These are phyloP conservation scores for Eristalis intricaria DNA, from an alignment of 2,888 invertebrate species.

Conservation along the genomic window DNA sequence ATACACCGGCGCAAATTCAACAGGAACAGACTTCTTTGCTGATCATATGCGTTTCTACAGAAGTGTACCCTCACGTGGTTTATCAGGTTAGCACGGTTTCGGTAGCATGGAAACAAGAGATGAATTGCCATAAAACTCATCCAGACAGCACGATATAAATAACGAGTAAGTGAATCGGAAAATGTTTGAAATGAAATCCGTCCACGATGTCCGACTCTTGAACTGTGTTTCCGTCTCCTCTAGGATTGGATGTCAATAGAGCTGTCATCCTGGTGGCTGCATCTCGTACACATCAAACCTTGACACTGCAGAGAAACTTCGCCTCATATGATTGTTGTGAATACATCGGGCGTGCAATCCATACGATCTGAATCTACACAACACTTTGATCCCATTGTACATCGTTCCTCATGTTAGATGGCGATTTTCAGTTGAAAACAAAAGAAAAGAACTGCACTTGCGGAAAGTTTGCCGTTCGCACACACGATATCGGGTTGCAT, in stretches of 20 bases:
- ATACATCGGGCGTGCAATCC: conserved; percentile 49
- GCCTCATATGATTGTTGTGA: conserved; percentile 42
- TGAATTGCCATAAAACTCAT: conserved; percentile 5
- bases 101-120: conserved; percentile 10
- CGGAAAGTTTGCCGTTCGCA: conserved; percentile 39
- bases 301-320: conserved; percentile 62
- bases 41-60: conserved; percentile 57
- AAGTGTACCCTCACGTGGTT: conserved; percentile 38
- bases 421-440: conserved; percentile 15
- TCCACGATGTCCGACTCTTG: background rate
- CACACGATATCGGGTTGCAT: conserved; percentile 63
- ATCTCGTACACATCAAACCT: conserved; percentile 5
- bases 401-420: conserved; percentile 13
- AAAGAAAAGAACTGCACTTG: conserved; percentile 30
- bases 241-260: background rate
- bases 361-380: conserved; percentile 44
- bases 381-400: conserved; percentile 31
- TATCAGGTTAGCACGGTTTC: conserved; percentile 30
- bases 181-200: conserved; percentile 38
- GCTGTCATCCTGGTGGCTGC: background rate
- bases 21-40: background rate
- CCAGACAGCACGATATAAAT: background rate
- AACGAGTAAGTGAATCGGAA: conserved; percentile 27
- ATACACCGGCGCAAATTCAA: conserved; percentile 17
- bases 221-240: background rate